Conservation (phyloP, 2,888 invertebrate species). For the Limnephilus marmoratus region DNA sequence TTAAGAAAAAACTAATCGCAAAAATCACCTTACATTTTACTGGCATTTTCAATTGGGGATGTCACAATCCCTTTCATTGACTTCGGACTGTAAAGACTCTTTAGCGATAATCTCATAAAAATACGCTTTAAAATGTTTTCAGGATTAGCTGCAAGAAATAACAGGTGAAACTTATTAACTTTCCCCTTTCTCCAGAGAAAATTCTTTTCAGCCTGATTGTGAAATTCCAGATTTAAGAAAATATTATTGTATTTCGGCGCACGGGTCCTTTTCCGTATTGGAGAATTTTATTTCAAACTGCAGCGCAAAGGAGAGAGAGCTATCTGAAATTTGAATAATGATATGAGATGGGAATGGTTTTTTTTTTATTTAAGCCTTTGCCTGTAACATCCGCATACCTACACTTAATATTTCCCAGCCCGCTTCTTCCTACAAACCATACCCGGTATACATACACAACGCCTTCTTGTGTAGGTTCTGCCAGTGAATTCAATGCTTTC, state of each 20-base stretch:
- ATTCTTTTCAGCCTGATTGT: too few species aligned
- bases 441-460: not conserved
- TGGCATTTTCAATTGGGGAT: too few species aligned
- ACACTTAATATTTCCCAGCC: constrained; percentile 48
- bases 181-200: too few species aligned
- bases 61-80: too few species aligned
- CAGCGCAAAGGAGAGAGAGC: constrained; percentile 53
- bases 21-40: too few species aligned
- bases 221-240: not conserved
- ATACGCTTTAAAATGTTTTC: too few species aligned
- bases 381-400: constrained; percentile 59
- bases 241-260: constrained; percentile 44
- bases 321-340: constrained; percentile 66
- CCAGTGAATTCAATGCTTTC: constrained; percentile 37
- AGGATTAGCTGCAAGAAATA: too few species aligned
- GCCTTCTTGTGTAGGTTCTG: not conserved
- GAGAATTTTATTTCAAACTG: constrained; percentile 64
- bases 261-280: constrained; percentile 51
- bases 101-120: too few species aligned
- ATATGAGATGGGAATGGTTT: constrained; percentile 66
- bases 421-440: constrained; percentile 1
- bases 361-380: constrained; percentile 65
- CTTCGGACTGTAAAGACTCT: too few species aligned
- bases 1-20: too few species aligned
- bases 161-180: too few species aligned